Evolutionary conservation across 2,113 vertebrate species (phyloP), one percentile per base, ranked within the genome.

Genomic region (Myiozetetes cayanensis): DNA sequence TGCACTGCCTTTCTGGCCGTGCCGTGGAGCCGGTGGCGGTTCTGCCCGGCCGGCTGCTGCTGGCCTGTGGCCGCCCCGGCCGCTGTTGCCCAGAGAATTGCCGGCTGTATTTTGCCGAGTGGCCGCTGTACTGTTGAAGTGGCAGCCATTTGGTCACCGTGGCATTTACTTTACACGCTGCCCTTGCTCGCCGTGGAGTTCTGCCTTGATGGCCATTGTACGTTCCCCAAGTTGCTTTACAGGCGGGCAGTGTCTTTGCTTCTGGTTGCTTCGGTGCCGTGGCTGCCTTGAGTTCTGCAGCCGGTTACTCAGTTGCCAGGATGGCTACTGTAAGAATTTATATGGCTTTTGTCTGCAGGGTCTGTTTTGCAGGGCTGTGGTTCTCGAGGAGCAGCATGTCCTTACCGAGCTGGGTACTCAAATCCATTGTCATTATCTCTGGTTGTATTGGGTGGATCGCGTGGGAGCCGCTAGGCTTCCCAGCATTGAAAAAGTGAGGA

Each of bases 91-190:
- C 91, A 3, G 90, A 6, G 37, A 35, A 25, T 65, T 33, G 75
- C 62, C 9, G 10, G 41, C 6, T 77, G 88, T 86, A 7, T 87
- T 94, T 91, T 75, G 81, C 71, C 9, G 41, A 79, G 82, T 65
- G 92, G 85, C 95, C 71, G 52, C 92, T 67, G 96, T 31, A 77
- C 90, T 90, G 47, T 58, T 27, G 77, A 63, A 74, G 94, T 90
- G 95, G 95, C 95, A 94, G 94, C 96, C 94, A 96, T 96, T 97
- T 96, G 96, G 95, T 94, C 94, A 93, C 83, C 8, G 46, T 96
- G 89, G 90, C 90, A 76, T 79, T 63, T 76, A 56, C 66, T 93
- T 76, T 10, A 16, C 71, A 3, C 20, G 3, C 68, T 14, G 67
- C 85, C 55, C 70, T 77, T 30, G 81, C 91, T 72, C 8, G 70